These are phyloP conservation scores for Halocaridina rubra DNA, from an alignment of 2,888 invertebrate genomes.

Conservation along the genomic window DNA sequence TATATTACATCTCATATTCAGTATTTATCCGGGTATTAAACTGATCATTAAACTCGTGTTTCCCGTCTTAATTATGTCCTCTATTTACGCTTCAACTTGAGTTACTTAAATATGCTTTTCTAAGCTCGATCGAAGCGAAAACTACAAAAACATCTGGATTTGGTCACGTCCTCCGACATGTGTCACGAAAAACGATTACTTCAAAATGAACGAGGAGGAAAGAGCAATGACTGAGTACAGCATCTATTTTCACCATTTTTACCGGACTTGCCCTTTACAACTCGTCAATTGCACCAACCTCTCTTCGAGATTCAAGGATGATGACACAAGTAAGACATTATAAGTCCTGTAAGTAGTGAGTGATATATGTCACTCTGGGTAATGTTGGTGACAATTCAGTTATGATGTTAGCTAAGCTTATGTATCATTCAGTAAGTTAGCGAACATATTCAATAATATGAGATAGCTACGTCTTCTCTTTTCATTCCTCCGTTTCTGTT, in stretches of 20 bases:
- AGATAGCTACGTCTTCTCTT: too few species aligned
- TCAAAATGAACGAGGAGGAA: slow-evolving; percentile 9
- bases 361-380: too few species aligned
- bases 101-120: neutral
- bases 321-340: slow-evolving; percentile 19
- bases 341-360: too few species aligned
- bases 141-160: slow-evolving; percentile 23
- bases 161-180: slow-evolving; percentile 4
- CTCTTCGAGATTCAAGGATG: slow-evolving; percentile 15
- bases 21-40: too few species aligned
- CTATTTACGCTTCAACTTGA: too few species aligned
- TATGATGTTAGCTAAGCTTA: too few species aligned
- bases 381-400: too few species aligned
- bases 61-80: too few species aligned
- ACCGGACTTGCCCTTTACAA: slow-evolving; percentile 29
- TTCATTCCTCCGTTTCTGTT: too few species aligned
- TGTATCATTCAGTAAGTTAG: too few species aligned
- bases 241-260: slow-evolving; percentile 39
- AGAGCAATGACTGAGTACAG: slow-evolving; percentile 18
- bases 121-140: slow-evolving; percentile 29
- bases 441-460: neutral
- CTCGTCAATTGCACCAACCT: slow-evolving; percentile 26
- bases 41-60: too few species aligned
- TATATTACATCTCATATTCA: too few species aligned
- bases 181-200: neutral